A percentile compares a stretch with the other conserved stretches of the same genome.
Evolutionary conservation across 2,113 vertebrate genomes (phyloP).

Genomic region (Cercopithecus mona): DNA sequence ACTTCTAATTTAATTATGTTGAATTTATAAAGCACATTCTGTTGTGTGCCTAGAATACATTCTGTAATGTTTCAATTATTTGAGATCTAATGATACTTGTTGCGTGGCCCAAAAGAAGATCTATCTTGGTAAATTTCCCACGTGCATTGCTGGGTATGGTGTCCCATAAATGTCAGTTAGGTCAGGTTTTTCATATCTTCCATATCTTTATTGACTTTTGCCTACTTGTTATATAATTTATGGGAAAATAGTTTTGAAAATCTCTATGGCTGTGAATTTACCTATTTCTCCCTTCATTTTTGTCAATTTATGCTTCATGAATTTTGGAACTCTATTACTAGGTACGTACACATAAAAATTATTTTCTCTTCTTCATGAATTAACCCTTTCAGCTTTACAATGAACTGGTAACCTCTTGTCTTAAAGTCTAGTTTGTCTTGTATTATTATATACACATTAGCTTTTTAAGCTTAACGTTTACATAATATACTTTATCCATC

Average conservation of each 20-base stretch:
- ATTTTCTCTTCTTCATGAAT: not conserved
- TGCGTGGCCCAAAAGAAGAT: not conserved
- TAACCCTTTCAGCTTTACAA: not conserved
- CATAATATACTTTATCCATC: fast-evolving
- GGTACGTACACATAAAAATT: not conserved
- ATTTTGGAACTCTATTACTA: not conserved
- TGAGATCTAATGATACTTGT: not conserved
- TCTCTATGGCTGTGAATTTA: not conserved
- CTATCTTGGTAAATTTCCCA: no score
- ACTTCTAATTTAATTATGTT: not conserved
- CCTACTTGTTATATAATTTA: not conserved
- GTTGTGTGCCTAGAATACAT: not conserved
- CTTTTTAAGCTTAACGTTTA: not conserved
- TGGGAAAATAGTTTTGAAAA: not conserved
- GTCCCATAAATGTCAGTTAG: not conserved
- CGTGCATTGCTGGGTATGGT: not conserved
- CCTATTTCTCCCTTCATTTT: not conserved
- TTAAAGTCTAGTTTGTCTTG: not conserved
- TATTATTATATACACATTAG: not conserved
- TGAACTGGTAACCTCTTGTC: not conserved
- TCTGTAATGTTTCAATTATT: not conserved
- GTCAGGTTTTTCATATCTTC: not conserved
- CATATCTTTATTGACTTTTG: not conserved
- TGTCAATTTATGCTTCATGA: not conserved
- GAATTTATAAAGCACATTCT: not conserved